Evolutionary conservation across 2,888 invertebrate species (phyloP).

Genomic region (Drosophila kuntzei): DNA sequence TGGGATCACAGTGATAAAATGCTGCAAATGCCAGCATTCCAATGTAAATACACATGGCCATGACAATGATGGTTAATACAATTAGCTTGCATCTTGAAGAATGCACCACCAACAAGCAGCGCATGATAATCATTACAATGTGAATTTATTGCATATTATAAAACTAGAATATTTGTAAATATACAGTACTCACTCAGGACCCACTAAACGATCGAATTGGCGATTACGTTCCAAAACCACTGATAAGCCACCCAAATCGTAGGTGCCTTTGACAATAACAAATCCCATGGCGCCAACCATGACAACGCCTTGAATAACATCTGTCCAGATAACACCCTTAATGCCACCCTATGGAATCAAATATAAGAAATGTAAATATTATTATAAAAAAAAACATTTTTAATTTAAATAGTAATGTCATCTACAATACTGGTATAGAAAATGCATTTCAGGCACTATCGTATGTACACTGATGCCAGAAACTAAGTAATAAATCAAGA

Average conservation of each 20-base stretch:
- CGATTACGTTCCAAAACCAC: conserved; percentile 89
- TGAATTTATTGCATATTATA: too few relatives aligned
- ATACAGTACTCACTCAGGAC: conserved; percentile 87
- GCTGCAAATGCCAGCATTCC: conserved; percentile 91
- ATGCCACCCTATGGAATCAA: conserved; percentile 88
- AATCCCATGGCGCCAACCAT: conserved; percentile 89
- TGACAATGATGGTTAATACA: conserved; percentile 88
- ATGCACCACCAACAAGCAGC: conserved; percentile 90
- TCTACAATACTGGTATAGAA: conserved; percentile 95
- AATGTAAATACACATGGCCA: conserved; percentile 89
- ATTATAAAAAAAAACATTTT: not conserved
- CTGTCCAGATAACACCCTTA: conserved; percentile 93
- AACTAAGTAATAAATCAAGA: conserved; percentile 52
- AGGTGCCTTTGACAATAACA: conserved; percentile 87
- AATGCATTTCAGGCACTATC: conserved; percentile 91
- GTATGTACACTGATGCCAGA: conserved; percentile 91
- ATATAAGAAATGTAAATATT: not conserved
- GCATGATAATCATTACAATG: too few relatives aligned
- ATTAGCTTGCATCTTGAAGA: conserved; percentile 91
- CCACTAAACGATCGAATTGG: conserved; percentile 89
- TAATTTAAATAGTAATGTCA: conserved; percentile 72
- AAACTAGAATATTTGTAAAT: too few relatives aligned
- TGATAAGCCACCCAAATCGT: conserved; percentile 89
- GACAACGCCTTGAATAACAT: conserved; percentile 90
- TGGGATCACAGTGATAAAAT: conserved; percentile 91